Base-by-base conservation (phyloP, 2,113 vertebrate genomes). In the Xerus inauris region DNA sequence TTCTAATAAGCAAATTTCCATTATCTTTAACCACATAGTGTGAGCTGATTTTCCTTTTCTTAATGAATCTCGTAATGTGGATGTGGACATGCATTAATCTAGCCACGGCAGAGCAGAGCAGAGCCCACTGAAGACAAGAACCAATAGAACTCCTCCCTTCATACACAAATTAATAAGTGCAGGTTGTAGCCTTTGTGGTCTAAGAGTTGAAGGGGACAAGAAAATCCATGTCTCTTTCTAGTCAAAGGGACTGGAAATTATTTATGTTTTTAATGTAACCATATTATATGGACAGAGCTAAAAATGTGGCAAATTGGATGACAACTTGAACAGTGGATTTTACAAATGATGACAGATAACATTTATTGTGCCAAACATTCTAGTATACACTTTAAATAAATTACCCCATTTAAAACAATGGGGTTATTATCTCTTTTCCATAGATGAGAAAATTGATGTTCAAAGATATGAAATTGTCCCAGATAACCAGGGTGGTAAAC, bases 1-100 rank as follows among this genome's bases (percentile, higher is more conserved):
- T 93, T 95, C 87, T 89, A 96, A 96, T 96, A 91, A 96, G 89
- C 28, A 90, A 83, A 94, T 95, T 96, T 95, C 92, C 97, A 97
- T 94, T 97, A 95, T 93, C 93, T 69, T 92, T 96, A 71, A 91
- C 67, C 87, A 95, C 93, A 96, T 40, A 76, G 73, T 86, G 62
- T 62, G 91, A 96, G 32, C 54, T 73, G 32, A 93, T 45, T 97
- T 94, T 92, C 84, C 73, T 82, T 75, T 95, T 79, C 80, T 92
- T 97, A 96, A 71, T 95, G 94, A 94, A 89, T 94, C 40, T 54
- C 90, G 57, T 71, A 88, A 89, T 45, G 30, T 79, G 59, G 22
- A 85, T 7, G 4, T 97, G 92, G 90, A 35, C 45, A 32, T 79
- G 67, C 72, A 92, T 94, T 92, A 89, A 95, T 91, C 47, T 32